Conservation (phyloP, 2,888 invertebrate genomes). For the Chrysopilus asiliformis region DNA sequence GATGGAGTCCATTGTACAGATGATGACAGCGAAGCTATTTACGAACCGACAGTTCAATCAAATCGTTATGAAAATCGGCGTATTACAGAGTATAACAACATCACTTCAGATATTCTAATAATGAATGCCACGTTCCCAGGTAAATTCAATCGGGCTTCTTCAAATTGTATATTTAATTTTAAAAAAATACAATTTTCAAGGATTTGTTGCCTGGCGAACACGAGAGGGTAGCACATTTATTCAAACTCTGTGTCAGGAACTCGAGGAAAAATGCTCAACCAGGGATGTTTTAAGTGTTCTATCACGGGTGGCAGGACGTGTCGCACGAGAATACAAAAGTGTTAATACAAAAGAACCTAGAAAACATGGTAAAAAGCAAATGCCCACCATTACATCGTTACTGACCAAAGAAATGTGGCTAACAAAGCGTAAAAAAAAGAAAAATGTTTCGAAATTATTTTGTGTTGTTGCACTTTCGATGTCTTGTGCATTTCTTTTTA, state of each 20-base stretch:
- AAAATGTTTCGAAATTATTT: too few relatives aligned
- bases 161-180: constrained; percentile 57
- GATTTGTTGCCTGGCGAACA: constrained; percentile 53
- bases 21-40: constrained; percentile 21
- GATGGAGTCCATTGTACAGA: constrained; percentile 36
- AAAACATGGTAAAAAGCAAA: constrained; percentile 48
- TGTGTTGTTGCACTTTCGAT: too few relatives aligned
- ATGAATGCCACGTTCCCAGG: too few relatives aligned
- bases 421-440: too few relatives aligned
- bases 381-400: constrained; percentile 53
- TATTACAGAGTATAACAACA: too few relatives aligned
- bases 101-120: too few relatives aligned
- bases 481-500: too few relatives aligned
- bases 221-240: constrained; percentile 60
- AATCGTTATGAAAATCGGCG: too few relatives aligned
- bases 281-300: too few relatives aligned
- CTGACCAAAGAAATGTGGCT: constrained; percentile 50
- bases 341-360: constrained; percentile 31
- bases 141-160: too few relatives aligned
- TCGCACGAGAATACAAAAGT: constrained; percentile 53
- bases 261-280: too few relatives aligned
- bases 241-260: constrained; percentile 46
- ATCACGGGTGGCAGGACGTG: constrained; percentile 43
- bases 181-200: constrained; percentile 56
- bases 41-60: too few relatives aligned